Evolutionary conservation across 2,113 vertebrate genomes (phyloP), one percentile per base, ranked within the genome.

Genomic region (Eidolon helvum): DNA sequence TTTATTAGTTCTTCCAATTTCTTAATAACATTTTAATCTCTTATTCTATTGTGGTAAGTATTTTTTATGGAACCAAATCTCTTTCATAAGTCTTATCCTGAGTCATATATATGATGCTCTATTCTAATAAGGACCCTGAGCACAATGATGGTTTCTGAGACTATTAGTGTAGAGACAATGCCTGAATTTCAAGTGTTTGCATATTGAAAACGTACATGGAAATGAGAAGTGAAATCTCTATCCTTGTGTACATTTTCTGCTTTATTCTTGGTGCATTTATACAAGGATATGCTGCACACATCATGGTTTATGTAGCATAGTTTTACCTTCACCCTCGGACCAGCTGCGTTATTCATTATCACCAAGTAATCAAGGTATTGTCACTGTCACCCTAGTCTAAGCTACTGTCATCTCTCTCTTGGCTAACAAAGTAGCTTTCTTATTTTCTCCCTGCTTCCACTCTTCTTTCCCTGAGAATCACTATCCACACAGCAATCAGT

Each of bases 271-370:
- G 78, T 78, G 55, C 30, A 55, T 93, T 89, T 74, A 5, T 65
- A 48, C 57, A 53, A 74, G 33, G 85, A 55, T 19, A 30, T 65
- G 55, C 4, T 75, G 10, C 5, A 40, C 14, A 48, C 15, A 43
- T 94, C 24, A 35, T 63, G 95, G 80, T 97, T 96, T 86, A 78
- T 53, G 22, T 61, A 61, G 38, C 55, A 50, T 63, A 48, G 57
- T 92, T 92, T 96, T 97, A 38, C 83, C 57, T 88, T 92, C 63
- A 65, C 38, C 85, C 10, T 53, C 24, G 21, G 75, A 69, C 30
- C 66, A 63, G 55, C 68, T 65, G 7, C 48, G 50, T 35, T 68
- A 91, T 83, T 55, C 38, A 21, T 83, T 86, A 69, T 78, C 74
- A 57, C 15, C 68, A 78, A 55, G 24, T 77, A 45, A 93, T 91